Evolutionary conservation across 2,888 invertebrate genomes (phyloP).

Genomic region (Machimus atricapillus): DNA sequence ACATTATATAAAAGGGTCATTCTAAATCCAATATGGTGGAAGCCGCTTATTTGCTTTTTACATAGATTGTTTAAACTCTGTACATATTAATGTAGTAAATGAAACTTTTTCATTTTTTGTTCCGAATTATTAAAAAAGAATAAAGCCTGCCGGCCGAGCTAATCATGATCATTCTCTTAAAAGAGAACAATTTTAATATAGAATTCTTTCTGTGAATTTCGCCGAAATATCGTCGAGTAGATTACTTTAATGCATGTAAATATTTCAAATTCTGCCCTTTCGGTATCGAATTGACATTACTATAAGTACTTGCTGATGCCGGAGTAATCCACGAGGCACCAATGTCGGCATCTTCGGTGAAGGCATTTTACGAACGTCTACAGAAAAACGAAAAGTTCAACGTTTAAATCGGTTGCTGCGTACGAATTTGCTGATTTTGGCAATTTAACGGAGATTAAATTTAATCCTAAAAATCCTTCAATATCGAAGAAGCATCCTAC

Average conservation of each 20-base stretch:
- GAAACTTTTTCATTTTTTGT: no score
- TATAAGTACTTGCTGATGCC: not conserved
- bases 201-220: not conserved
- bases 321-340: not conserved
- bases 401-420: not conserved
- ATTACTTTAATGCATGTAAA: not conserved
- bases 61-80: no score
- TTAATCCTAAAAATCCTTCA: not conserved
- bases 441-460: not conserved
- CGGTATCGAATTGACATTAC: not conserved
- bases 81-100: no score
- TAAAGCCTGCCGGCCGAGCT: no score
- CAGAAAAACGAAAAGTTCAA: not conserved
- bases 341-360: not conserved
- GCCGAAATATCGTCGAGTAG: not conserved
- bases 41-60: no score
- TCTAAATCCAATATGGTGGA: no score
- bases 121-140: no score
- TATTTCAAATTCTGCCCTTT: not conserved
- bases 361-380: not conserved
- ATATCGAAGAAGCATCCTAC: not conserved
- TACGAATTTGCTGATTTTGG: not conserved
- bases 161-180: no score
- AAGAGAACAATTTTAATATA: no score
- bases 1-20: no score